Conservation (phyloP, 2,113 vertebrate genomes). For the Callaeas wilsoni region DNA sequence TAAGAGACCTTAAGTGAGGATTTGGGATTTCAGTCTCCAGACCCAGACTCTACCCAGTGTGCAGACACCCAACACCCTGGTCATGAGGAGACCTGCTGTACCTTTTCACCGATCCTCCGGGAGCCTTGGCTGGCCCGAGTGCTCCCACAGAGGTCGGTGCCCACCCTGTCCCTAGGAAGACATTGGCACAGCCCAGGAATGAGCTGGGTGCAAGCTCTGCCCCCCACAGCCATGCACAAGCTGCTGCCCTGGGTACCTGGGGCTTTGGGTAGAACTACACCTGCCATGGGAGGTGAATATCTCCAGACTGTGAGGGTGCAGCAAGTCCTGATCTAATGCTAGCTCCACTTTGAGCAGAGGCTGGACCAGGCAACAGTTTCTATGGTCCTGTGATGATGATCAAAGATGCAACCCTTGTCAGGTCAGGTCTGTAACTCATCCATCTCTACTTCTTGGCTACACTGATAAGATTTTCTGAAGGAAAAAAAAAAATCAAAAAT, state of each 20-base stretch:
- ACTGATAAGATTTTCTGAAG: not conserved
- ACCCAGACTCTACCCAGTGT: not conserved
- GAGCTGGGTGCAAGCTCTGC: not conserved
- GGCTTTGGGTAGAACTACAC: not conserved
- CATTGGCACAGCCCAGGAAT: not conserved
- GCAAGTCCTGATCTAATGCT: not conserved
- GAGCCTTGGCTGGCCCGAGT: accelerated
- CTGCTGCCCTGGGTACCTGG: not conserved
- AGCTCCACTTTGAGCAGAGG: not conserved
- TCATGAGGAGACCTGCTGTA: not conserved
- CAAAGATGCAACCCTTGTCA: not conserved
- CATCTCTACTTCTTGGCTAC: not conserved
- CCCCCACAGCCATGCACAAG: not conserved
- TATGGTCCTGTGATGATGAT: not conserved
- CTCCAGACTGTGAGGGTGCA: not conserved
- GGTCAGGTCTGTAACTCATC: not conserved
- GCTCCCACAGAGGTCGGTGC: not conserved
- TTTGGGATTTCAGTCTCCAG: not conserved
- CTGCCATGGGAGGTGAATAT: not conserved
- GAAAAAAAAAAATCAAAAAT: not conserved
- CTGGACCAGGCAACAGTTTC: not conserved
- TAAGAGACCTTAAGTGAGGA: not conserved
- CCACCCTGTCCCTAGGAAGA: not conserved
- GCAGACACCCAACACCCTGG: not conserved
- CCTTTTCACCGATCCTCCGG: not conserved